Evolutionary conservation across 2,888 invertebrate genomes (phyloP), one percentile per base, ranked within the genome.

Genomic region (Leptarthrus brevirostris): DNA sequence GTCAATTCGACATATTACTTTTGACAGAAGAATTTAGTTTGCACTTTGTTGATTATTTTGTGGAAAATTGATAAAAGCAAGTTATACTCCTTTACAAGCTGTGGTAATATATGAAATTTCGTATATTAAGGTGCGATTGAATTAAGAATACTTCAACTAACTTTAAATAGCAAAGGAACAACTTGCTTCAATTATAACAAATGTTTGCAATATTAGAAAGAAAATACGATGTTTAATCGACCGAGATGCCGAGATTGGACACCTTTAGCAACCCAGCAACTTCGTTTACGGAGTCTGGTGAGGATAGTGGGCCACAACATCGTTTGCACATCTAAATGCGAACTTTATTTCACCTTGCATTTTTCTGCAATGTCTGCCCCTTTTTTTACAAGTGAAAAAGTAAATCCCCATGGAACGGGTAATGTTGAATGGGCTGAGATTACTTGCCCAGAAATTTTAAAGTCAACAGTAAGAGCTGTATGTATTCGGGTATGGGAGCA

Each of bases 371-470:
- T 93, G 90, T 92, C 92, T 5, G 91, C 93, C 4, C 93, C 95
- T 0, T 92, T 95, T 81, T 95, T 93, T 80, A 93, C 92, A 0
- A 95, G 94, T 79, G 93, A 94, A 83, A 88, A 89, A 80, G 87
- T 93, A 76, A 88, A 88, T 64, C 90, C 90, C 6, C 81, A 81
- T 16, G 88, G 88, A 8, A 91, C 91, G 84, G 87, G 88, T 20
- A 91, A 92, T 84, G 92, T 93, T 2, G 92, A 92, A 83, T 95
- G 95, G 95, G 88, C 90, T 78, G 93, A 93, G 83, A 89, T 95
- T 74, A 91, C 92, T 83, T 87, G 90, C 81, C 89, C 89, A 83
- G 87, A 85, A 75, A 83, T 88, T 78, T 82, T 87, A 52, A 87
- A 87, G 79, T 86, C 87, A 61, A 87, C 86, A 74, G 80, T 83